These are phyloP conservation scores for Mechanitis mazaeus DNA, from an alignment of 2,888 invertebrate genomes.

Conservation along the genomic window DNA sequence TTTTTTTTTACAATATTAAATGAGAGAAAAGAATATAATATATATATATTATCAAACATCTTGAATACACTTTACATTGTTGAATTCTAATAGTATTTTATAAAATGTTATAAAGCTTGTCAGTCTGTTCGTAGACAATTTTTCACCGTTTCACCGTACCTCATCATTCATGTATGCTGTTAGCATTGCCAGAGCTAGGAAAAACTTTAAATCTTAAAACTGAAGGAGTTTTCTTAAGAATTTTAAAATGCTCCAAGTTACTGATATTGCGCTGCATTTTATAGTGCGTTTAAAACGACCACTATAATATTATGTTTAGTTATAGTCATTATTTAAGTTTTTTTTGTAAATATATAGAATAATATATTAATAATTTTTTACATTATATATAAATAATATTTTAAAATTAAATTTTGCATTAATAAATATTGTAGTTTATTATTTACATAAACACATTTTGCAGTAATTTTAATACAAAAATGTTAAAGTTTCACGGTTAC, in stretches of 20 bases:
- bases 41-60: no score
- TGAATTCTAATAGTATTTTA: conserved; percentile 8
- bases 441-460: no score
- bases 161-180: conserved; percentile 32
- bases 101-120: conserved; percentile 4
- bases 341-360: background rate
- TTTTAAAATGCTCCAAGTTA: conserved; percentile 27
- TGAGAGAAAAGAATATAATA: no score
- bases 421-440: no score
- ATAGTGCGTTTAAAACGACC: conserved; percentile 12
- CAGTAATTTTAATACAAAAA: no score
- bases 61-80: background rate
- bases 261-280: conserved; percentile 23
- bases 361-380: background rate
- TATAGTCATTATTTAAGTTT: background rate
- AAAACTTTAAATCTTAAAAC: conserved; percentile 31
- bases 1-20: no score
- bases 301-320: conserved; percentile 4
- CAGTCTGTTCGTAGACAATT: conserved; percentile 9
- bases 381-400: no score
- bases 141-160: conserved; percentile 17
- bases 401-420: no score
- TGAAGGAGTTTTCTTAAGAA: conserved; percentile 24
- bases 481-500: no score
- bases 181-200: conserved; percentile 28